Base-by-base conservation (phyloP, 2,113 vertebrate species). In the Centropus bengalensis region DNA sequence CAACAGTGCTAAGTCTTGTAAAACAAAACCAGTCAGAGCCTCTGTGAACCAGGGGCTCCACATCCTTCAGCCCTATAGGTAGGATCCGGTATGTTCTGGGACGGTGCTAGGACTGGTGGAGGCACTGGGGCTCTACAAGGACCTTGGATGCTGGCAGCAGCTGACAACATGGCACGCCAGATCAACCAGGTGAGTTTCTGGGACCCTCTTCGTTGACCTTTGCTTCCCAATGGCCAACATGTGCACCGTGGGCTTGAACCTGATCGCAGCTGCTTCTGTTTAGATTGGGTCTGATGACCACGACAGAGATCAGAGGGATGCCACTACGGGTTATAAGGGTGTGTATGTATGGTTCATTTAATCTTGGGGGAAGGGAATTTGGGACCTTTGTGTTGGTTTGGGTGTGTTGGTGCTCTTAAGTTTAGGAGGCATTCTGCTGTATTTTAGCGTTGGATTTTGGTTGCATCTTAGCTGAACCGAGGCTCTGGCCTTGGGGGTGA, bases 31-130 rank as follows among this genome's bases (percentile, higher is more conserved):
- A 44, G 47, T 5, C 9, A 30, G 27, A 62, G 45, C 18, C 12
- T 14, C 58, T 12, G 8, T 12, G 47, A 12, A 40, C 6, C 47
- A 70, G 62, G 60, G 23, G 9, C 38, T 36, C 3, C 0, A 3
- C 9, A 18, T 14, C 45, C 30, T 84, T 63, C 15, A 17, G 58
- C 22, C 16, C 14, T 9, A 16, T 2, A 28, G 42, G 24, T 38
- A 79, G 55, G 24, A 91, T 38, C n/a, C 63, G n/a, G 16, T 1
- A 0, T 7, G 3, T 24, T 36, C 26, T 3, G 32, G 80, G 28
- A 45, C 24, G 49, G n/a, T 68, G 58, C 75, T 28, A 8, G 55
- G 40, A 78, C 5, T 2, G n/a, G 15, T 8, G 36, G 45, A 66
- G 42, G 52, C 11, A 32, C 33, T 5, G 10, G 5, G 11, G 52